Percentiles rank a stretch among this genome's conserved stretches.
Evolutionary conservation across 2,888 invertebrate species (phyloP).

Genomic region (Sesamia inferens): DNA sequence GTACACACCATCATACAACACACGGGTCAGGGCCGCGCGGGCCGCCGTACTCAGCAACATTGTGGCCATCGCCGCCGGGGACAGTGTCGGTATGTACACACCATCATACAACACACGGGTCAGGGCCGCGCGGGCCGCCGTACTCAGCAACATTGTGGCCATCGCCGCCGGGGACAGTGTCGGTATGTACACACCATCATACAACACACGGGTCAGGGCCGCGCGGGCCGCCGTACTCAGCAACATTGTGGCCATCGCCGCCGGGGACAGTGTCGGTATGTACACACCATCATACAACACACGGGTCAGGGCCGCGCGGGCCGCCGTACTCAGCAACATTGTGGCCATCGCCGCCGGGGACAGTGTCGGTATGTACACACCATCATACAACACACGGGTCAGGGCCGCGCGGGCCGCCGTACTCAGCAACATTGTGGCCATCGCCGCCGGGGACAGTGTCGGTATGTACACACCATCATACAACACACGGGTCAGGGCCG

Average conservation of each 20-base stretch:
- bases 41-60: constrained; percentile 98
- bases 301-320: constrained; percentile 93
- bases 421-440: constrained; percentile 98
- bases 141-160: constrained; percentile 98
- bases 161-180: constrained; percentile 97
- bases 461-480: constrained; percentile 1
- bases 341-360: constrained; percentile 99
- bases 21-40: constrained; percentile 92
- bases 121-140: constrained; percentile 96
- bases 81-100: constrained; percentile 88
- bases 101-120: background rate
- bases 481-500: constrained; percentile 78
- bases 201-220: background rate
- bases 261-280: constrained; percentile 93
- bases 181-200: constrained; percentile 1
- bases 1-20: background rate
- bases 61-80: constrained; percentile 98
- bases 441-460: constrained; percentile 96
- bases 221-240: constrained; percentile 98
- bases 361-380: constrained; percentile 82
- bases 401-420: constrained; percentile 96
- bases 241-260: constrained; percentile 98
- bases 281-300: background rate
- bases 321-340: constrained; percentile 98
- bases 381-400: background rate